phyloP scores from a whole-genome alignment of 2,113 vertebrate genomes.

The Buteo buteo region DNA sequence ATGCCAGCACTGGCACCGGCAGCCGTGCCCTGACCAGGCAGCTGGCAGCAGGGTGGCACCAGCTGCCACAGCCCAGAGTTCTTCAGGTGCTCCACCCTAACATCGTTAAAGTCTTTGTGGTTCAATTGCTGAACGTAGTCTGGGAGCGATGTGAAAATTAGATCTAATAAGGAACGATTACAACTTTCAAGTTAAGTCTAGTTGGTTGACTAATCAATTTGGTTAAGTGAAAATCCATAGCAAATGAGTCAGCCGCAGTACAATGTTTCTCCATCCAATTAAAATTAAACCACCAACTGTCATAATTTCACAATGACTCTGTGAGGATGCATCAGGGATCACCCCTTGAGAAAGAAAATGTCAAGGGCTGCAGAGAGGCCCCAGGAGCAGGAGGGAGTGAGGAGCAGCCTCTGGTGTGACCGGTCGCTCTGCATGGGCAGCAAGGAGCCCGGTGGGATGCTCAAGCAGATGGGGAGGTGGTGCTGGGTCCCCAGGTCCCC shows the following conservation, averaged over 20 bases:
- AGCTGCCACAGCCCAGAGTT: accelerated
- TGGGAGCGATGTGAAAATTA: slow-evolving; percentile 69
- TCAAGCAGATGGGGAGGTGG: accelerated
- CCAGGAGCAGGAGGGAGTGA: neutral
- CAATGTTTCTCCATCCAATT: slow-evolving; percentile 82
- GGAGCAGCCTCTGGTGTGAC: neutral
- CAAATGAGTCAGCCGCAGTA: slow-evolving; percentile 80
- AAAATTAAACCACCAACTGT: slow-evolving; percentile 81
- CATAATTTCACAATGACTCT: slow-evolving; percentile 78
- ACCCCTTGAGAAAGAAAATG: slow-evolving; percentile 71
- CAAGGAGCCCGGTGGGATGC: accelerated
- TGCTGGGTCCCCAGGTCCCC: neutral
- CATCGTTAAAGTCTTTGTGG: neutral
- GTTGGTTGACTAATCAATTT: slow-evolving; percentile 86
- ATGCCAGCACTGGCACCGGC: accelerated
- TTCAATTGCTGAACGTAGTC: slow-evolving; percentile 64
- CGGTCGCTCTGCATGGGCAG: neutral
- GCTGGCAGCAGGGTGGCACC: accelerated
- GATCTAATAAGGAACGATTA: slow-evolving; percentile 84
- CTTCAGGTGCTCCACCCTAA: neutral
- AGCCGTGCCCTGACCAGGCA: neutral
- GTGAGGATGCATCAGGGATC: slow-evolving; percentile 73
- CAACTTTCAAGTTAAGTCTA: slow-evolving; percentile 81
- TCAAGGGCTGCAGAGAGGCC: slow-evolving; percentile 64
- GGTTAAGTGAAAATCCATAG: slow-evolving; percentile 86